Evolutionary conservation across 2,797 vertebrate genomes (phyloP).

Genomic region (Scomberomorus guttatus): DNA sequence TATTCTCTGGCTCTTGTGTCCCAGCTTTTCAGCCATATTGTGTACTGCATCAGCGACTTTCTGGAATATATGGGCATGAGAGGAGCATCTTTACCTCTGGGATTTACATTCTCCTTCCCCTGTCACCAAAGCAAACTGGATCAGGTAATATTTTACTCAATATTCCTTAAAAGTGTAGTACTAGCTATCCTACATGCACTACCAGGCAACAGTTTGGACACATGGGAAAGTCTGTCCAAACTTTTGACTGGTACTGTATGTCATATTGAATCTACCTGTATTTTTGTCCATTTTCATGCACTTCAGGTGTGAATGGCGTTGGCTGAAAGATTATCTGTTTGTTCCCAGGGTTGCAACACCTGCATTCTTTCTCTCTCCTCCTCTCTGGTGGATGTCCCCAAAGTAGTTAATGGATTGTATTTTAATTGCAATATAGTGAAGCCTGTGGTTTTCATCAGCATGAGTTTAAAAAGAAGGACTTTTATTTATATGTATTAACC

Average conservation of each 20-base stretch:
- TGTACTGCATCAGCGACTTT: slow-evolving; percentile 93
- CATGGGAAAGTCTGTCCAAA: no score
- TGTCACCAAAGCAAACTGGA: slow-evolving; percentile 93
- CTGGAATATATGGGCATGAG: slow-evolving; percentile 97
- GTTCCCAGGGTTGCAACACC: not conserved
- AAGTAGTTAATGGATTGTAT: not conserved
- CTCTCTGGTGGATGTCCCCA: not conserved
- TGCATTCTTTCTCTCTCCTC: not conserved
- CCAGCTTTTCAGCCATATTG: slow-evolving; percentile 96
- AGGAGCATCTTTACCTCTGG: slow-evolving; percentile 91
- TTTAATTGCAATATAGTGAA: not conserved
- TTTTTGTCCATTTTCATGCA: not conserved
- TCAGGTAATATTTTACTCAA: slow-evolving; percentile 83
- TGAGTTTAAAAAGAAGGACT: not conserved
- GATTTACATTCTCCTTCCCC: slow-evolving; percentile 98
- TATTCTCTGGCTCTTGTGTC: not conserved
- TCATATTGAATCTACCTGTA: not conserved
- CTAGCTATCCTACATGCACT: not conserved
- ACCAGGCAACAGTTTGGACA: no score
- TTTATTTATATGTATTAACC: not conserved
- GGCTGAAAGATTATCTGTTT: not conserved
- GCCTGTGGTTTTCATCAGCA: not conserved
- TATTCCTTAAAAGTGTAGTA: not conserved
- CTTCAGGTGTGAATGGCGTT: not conserved
- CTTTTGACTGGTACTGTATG: no score